Evolutionary conservation across 1,140 invertebrate genomes (phyloP).

Genomic region (Papilio machaon): DNA sequence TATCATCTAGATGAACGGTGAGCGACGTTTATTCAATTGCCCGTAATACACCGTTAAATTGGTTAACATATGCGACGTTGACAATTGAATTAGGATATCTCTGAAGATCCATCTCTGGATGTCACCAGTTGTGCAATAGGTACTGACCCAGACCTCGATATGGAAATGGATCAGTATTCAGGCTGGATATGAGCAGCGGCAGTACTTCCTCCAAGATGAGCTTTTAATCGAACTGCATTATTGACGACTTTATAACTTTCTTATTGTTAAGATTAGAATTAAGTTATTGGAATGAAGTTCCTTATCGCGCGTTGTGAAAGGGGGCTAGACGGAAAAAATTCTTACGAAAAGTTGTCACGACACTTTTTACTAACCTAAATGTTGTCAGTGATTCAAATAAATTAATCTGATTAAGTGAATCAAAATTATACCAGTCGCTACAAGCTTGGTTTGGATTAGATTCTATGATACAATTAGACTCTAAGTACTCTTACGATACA

Average conservation of each 20-base stretch:
- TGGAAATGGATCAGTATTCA: not conserved
- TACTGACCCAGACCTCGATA: slow-evolving; percentile 34
- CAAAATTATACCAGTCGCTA: not conserved
- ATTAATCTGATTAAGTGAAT: not conserved
- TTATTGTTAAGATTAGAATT: too few relatives aligned
- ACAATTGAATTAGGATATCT: slow-evolving; percentile 27
- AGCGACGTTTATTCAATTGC: slow-evolving; percentile 69
- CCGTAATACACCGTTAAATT: slow-evolving; percentile 60
- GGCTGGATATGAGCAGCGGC: too few relatives aligned
- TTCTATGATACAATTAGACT: not conserved
- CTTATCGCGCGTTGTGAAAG: too few relatives aligned
- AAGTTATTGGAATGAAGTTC: too few relatives aligned
- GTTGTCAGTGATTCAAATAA: not conserved
- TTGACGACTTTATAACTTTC: too few relatives aligned
- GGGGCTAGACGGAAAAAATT: too few relatives aligned
- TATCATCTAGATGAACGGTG: slow-evolving; percentile 49
- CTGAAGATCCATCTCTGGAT: slow-evolving; percentile 36
- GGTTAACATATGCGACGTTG: slow-evolving; percentile 46
- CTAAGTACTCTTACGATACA: not conserved
- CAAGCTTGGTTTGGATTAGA: not conserved
- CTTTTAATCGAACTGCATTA: too few relatives aligned
- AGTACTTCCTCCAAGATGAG: too few relatives aligned
- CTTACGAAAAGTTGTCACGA: too few relatives aligned
- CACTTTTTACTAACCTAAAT: too few relatives aligned
- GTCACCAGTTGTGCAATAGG: slow-evolving; percentile 30